Evolutionary conservation across 1,140 invertebrate genomes (phyloP), one percentile per base, ranked within the genome.

Genomic region (Leptinotarsa lineolata): DNA sequence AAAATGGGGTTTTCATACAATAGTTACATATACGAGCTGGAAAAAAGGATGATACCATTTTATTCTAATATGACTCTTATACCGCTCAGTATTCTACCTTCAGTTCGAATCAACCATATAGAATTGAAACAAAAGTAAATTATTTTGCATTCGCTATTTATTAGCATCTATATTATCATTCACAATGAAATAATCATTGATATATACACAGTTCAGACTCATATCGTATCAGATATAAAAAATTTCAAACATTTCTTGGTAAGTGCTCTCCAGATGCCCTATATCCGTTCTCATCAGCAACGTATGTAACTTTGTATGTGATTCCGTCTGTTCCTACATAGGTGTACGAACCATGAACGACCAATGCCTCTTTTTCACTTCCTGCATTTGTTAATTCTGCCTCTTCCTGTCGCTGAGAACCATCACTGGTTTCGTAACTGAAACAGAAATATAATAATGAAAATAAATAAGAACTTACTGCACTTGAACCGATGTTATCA

Each of bases 341-440:
- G 59, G 84, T 83, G 85, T 87, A 91, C 4, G 87, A 88, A 0
- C 90, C 91, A 72, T 88, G 85, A 3, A 86, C 88, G 12, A 87
- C 87, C 73, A 88, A 83, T 20, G 88, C 88, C 76, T 90, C 89
- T 13, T 81, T 74, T 24, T 87, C 85, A 71, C 90, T 89, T 12
- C 85, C 83, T 39, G 88, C 89, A 82, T 92, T 91, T 82, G 91
- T 91, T 76, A 92, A 82, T 79, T 89, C 90, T 3, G 91, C 91
- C 77, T 88, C 85, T 79, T 92, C 91, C 78, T 90, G 87, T 0
- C 88, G 89, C 3, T 83, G 80, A 77, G 91, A 91, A 21, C 91
- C 91, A 68, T 71, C 69, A 30, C 69, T 71, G 30, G 69, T 71
- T 67, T 54, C 59, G 4, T 69, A 69, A 18, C 44, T 71, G n/a